These are phyloP conservation scores for Leucoma salicis DNA, from an alignment of 2,888 invertebrate species.

Conservation along the genomic window DNA sequence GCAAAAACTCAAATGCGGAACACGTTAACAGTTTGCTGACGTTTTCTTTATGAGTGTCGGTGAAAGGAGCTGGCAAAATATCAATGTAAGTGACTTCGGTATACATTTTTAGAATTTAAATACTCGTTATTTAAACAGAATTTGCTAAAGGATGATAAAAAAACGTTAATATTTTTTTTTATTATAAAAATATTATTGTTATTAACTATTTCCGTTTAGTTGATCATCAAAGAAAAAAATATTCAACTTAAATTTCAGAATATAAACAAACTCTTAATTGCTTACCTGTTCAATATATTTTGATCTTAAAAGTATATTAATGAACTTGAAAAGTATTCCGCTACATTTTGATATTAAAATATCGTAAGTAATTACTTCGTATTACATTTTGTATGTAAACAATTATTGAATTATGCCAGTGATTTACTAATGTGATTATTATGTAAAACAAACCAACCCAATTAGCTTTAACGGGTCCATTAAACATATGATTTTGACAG, in stretches of 20 bases:
- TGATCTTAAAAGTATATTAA: background rate
- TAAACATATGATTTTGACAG: constrained; percentile 24
- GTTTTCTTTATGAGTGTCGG: constrained; percentile 37
- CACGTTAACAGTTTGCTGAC: constrained; percentile 55
- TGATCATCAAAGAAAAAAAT: background rate
- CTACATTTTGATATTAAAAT: background rate
- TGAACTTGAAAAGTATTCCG: background rate
- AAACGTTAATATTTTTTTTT: background rate
- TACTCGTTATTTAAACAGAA: background rate
- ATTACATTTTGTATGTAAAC: constrained; percentile 16
- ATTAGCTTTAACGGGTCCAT: constrained; percentile 24
- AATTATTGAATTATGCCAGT: constrained; percentile 21
- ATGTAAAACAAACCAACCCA: constrained; percentile 28
- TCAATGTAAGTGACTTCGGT: constrained; percentile 22
- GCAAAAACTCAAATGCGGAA: constrained; percentile 56
- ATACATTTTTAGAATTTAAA: constrained; percentile 6
- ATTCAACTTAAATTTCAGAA: background rate
- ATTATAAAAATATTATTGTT: background rate
- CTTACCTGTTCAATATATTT: background rate
- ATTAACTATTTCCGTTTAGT: background rate
- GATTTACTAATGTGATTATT: constrained; percentile 21
- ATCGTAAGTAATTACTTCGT: constrained; percentile 11
- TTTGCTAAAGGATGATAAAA: constrained; percentile 8
- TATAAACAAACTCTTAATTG: background rate
- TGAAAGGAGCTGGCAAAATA: constrained; percentile 41